Conservation (phyloP, 1,140 invertebrate genomes). For the Plectrocnemia conspersa region DNA sequence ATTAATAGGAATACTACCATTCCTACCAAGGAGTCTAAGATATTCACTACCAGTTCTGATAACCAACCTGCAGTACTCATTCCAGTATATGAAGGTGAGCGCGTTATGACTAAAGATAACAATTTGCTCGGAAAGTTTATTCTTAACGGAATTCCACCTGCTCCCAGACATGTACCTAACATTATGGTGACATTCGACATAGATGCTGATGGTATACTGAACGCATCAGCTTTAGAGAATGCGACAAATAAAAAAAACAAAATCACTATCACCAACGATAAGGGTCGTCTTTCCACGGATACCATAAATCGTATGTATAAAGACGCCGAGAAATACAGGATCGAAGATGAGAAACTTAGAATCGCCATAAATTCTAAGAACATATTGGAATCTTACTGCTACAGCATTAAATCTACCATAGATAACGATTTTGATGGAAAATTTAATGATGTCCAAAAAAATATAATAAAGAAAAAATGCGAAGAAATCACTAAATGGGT, state of each 20-base stretch:
- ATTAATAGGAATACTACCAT: conserved; percentile 96
- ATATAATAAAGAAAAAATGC: conserved; percentile 83
- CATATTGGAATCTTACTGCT: conserved; percentile 89
- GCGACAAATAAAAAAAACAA: conserved; percentile 96
- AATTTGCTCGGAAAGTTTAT: conserved; percentile 93
- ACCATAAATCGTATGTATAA: conserved; percentile 97
- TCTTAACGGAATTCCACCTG: conserved; percentile 89
- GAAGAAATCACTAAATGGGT: conserved; percentile 93
- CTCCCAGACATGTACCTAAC: conserved; percentile 89
- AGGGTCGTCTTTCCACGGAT: conserved; percentile 92
- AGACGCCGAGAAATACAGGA: conserved; percentile 92
- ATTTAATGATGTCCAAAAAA: conserved; percentile 83
- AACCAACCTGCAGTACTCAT: conserved; percentile 93
- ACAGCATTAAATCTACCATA: conserved; percentile 94
- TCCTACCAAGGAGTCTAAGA: conserved; percentile 93
- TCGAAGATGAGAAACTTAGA: conserved; percentile 87
- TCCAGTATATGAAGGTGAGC: conserved; percentile 85
- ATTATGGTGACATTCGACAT: conserved; percentile 93
- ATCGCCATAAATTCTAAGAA: conserved; percentile 86
- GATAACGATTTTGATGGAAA: conserved; percentile 88
- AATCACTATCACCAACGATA: conserved; percentile 98
- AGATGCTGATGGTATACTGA: conserved; percentile 83
- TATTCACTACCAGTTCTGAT: conserved; percentile 94
- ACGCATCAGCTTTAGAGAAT: conserved; percentile 85
- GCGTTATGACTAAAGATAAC: conserved; percentile 89